Evolutionary conservation across 2,888 invertebrate genomes (phyloP).

Genomic region (Orthosia cruda): DNA sequence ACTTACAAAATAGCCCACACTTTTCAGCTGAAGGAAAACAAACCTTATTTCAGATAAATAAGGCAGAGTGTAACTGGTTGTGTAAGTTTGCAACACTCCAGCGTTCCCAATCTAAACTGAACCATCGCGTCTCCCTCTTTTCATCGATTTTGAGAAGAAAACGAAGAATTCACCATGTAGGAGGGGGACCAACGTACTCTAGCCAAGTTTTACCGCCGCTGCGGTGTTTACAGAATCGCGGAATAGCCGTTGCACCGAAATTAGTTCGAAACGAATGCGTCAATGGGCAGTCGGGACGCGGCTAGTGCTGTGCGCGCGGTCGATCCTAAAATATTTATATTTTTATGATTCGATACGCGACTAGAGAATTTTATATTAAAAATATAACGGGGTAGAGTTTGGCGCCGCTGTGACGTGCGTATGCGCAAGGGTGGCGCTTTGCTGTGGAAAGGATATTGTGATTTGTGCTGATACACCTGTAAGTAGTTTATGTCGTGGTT

Average conservation of each 20-base stretch:
- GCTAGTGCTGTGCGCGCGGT: conserved; percentile 82
- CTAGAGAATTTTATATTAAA: conserved; percentile 88
- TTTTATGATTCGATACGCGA: conserved; percentile 88
- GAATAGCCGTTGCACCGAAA: conserved; percentile 91
- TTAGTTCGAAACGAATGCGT: conserved; percentile 91
- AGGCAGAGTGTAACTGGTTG: conserved; percentile 48
- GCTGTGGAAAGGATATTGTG: conserved; percentile 66
- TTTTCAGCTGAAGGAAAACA: conserved; percentile 61
- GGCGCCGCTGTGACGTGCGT: conserved; percentile 83
- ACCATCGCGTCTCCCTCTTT: conserved; percentile 75
- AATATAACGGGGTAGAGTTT: conserved; percentile 82
- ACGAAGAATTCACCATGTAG: conserved; percentile 69
- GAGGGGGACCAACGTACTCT: conserved; percentile 76
- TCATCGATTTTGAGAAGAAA: conserved; percentile 65
- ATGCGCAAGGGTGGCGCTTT: conserved; percentile 74
- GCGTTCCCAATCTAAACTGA: conserved; percentile 77
- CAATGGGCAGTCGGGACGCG: conserved; percentile 87
- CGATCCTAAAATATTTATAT: conserved; percentile 87
- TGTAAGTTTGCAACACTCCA: conserved; percentile 75
- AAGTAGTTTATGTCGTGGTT: conserved; percentile 67
- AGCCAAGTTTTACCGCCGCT: conserved; percentile 82
- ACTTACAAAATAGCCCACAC: conserved; percentile 77
- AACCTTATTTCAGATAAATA: conserved; percentile 61
- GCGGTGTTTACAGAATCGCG: conserved; percentile 91
- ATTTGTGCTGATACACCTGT: conserved; percentile 64